These are phyloP conservation scores for Heliconius melpomene DNA, from an alignment of 1,140 invertebrate genomes.

Conservation along the genomic window DNA sequence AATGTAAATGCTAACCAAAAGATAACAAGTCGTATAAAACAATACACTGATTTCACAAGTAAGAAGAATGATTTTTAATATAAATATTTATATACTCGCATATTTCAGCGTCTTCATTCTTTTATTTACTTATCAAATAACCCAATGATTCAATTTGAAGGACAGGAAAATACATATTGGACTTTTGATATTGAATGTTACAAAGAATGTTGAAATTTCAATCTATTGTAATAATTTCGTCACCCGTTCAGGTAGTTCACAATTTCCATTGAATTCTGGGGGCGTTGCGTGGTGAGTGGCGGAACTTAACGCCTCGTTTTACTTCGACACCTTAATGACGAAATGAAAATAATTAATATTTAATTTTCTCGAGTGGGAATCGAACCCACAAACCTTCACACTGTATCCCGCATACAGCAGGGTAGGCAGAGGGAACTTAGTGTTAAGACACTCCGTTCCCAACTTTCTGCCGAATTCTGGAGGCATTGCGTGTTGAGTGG, in stretches of 20 bases:
- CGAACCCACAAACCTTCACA: too few species aligned
- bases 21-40: background rate
- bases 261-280: too few species aligned
- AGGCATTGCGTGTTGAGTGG: too few species aligned
- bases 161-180: background rate
- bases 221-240: background rate
- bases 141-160: background rate
- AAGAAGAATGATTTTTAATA: background rate
- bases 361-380: too few species aligned
- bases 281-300: background rate
- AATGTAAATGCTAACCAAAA: background rate
- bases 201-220: background rate
- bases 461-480: too few species aligned
- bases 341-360: too few species aligned
- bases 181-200: background rate
- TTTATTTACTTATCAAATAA: constrained; percentile 4
- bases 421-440: too few species aligned
- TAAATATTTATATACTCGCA: constrained; percentile 10
- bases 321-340: too few species aligned
- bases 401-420: too few species aligned
- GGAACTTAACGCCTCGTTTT: too few species aligned
- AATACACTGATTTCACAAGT: background rate
- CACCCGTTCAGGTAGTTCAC: background rate
- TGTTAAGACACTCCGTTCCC: too few species aligned
- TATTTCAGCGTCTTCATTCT: background rate